A percentile compares a stretch with the other conserved stretches of the same genome.
Conservation (phyloP, 2,888 invertebrate species). For the Pyrochroa serraticornis region DNA sequence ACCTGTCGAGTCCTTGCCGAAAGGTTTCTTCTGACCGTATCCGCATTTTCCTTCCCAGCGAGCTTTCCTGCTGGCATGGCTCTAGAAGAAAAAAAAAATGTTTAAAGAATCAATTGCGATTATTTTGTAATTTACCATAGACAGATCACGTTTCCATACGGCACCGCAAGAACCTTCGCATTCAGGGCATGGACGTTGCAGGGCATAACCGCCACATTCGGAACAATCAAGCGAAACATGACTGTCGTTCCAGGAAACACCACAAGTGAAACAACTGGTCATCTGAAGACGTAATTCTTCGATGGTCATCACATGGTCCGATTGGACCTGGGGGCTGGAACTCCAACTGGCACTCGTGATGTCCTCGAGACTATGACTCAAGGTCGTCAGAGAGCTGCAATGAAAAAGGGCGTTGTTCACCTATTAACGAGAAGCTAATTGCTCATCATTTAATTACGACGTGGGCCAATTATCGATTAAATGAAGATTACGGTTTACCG, state of each 20-base stretch:
- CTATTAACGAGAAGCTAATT: background rate
- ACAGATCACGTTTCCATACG: conserved; percentile 77
- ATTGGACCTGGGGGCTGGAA: conserved; percentile 34
- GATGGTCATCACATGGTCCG: conserved; percentile 67
- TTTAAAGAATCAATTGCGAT: conserved; percentile 3
- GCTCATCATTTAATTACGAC: too few species aligned
- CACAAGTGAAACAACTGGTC: conserved; percentile 79
- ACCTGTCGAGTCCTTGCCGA: background rate
- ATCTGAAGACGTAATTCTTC: conserved; percentile 74
- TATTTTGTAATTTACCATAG: conserved; percentile 66
- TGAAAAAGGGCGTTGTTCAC: background rate
- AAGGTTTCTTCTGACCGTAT: conserved; percentile 31
- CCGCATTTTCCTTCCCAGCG: conserved; percentile 74
- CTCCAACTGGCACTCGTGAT: conserved; percentile 48
- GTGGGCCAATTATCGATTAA: too few species aligned
- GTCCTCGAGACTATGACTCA: conserved; percentile 56
- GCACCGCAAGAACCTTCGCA: conserved; percentile 77
- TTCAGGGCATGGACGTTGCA: conserved; percentile 75
- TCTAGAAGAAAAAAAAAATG: conserved; percentile 60
- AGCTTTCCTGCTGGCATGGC: conserved; percentile 73
- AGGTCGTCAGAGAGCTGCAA: conserved; percentile 53
- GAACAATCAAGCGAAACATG: conserved; percentile 78
- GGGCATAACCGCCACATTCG: conserved; percentile 81
- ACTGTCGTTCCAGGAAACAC: conserved; percentile 79
- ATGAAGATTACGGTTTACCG: too few species aligned